These are phyloP conservation scores for Rachycentron canadum DNA, from an alignment of 2,797 vertebrate species.

Conservation along the genomic window DNA sequence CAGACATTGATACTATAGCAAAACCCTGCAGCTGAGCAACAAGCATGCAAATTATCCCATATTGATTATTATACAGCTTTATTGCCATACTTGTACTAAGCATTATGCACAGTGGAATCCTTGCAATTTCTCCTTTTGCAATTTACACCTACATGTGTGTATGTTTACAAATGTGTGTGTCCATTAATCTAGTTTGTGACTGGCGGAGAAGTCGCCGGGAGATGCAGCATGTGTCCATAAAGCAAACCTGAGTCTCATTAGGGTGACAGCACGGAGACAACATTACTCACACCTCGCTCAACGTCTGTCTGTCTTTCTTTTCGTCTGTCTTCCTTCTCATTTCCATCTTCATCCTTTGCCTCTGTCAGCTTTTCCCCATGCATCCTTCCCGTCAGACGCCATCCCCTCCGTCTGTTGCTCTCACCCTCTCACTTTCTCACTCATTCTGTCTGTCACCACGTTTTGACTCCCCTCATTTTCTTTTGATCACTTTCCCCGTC, in stretches of 20 bases:
- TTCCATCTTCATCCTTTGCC: conserved; percentile 23
- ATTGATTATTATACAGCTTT: conserved; percentile 49
- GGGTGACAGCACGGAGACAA: conserved; percentile 47
- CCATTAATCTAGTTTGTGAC: conserved; percentile 39
- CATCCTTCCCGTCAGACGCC: conserved; percentile 6
- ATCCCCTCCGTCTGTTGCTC: conserved; percentile 1
- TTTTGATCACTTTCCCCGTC: conserved; percentile 45
- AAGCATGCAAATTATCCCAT: conserved; percentile 42
- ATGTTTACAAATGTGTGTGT: conserved; percentile 34
- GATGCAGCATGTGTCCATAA: conserved; percentile 56
- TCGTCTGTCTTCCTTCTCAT: conserved; percentile 25
- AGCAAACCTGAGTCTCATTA: conserved; percentile 69
- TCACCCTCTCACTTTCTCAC: conserved; percentile 25
- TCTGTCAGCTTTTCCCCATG: conserved; percentile 3
- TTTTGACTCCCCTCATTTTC: conserved; percentile 49
- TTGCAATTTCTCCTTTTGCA: conserved; percentile 38
- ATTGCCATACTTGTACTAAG: conserved; percentile 29
- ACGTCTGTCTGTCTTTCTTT: conserved; percentile 45
- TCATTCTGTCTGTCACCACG: conserved; percentile 8
- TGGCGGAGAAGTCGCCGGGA: conserved; percentile 43
- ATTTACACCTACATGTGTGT: conserved; percentile 35
- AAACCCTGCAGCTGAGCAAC: conserved; percentile 28
- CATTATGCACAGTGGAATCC: conserved; percentile 41
- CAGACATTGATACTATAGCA: conserved; percentile 2
- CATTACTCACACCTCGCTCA: conserved; percentile 56